phyloP scores from a whole-genome alignment of 2,797 vertebrate species.

The Tenualosa ilisha region DNA sequence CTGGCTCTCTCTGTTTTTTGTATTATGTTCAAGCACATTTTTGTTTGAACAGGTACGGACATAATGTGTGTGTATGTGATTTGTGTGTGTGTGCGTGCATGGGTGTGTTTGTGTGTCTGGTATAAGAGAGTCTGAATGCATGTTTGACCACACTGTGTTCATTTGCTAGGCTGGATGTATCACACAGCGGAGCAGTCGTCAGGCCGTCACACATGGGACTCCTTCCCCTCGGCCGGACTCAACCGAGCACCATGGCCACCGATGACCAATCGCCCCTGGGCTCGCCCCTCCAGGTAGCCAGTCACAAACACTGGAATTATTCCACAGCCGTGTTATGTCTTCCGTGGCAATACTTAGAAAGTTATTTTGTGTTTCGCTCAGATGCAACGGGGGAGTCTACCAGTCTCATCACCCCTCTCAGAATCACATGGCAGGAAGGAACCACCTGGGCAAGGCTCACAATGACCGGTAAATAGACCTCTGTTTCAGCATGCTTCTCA shows the following conservation, averaged over 20 bases:
- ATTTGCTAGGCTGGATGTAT: conserved; percentile 90
- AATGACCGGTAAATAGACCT: conserved; percentile 74
- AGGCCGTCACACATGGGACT: conserved; percentile 87
- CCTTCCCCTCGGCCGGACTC: conserved; percentile 83
- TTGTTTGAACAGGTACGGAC: not conserved
- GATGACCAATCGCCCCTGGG: conserved; percentile 79
- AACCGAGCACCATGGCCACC: conserved; percentile 86
- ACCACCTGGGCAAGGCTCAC: conserved; percentile 73
- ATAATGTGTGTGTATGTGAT: conserved; percentile 30
- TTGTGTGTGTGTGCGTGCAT: conserved; percentile 17
- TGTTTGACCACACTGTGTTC: conserved; percentile 17
- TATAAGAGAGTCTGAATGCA: not conserved
- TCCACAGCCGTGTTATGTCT: not conserved
- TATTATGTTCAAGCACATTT: too few relatives aligned
- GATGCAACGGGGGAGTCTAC: conserved; percentile 80
- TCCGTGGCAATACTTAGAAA: not conserved
- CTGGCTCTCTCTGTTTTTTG: not conserved
- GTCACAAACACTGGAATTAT: conserved; percentile 19
- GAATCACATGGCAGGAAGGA: conserved; percentile 72
- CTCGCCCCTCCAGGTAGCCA: conserved; percentile 81
- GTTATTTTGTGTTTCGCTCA: conserved; percentile 49
- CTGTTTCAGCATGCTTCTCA: not conserved
- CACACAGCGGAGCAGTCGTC: conserved; percentile 89
- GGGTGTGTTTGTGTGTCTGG: conserved; percentile 3
- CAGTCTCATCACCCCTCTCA: conserved; percentile 74